Conservation (phyloP, 92 coral and sea anemone species). For the Paragorgia papillata region DNA sequence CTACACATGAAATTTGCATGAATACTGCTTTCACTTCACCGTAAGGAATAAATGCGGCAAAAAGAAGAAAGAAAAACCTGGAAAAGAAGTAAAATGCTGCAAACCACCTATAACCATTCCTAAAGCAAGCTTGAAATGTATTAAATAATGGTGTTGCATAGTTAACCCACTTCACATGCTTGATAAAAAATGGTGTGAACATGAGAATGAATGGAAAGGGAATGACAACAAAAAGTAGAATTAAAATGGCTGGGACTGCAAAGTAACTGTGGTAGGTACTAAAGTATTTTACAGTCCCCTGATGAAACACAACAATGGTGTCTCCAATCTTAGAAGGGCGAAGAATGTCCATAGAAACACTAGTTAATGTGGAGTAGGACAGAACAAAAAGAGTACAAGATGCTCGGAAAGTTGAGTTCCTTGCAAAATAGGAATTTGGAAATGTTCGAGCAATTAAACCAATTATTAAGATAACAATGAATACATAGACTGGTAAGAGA, state of each 20-base stretch:
- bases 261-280: conserved; percentile 47
- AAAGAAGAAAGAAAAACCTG: conserved; percentile 68
- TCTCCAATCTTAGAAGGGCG: conserved; percentile 63
- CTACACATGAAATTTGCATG: conserved; percentile 74
- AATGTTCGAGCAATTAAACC: conserved; percentile 56
- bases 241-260: conserved; percentile 58
- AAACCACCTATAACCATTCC: conserved; percentile 90
- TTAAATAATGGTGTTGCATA: conserved; percentile 75
- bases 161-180: conserved; percentile 64
- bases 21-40: conserved; percentile 77
- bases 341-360: conserved; percentile 79
- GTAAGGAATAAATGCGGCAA: conserved; percentile 75
- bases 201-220: conserved; percentile 65
- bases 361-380: conserved; percentile 86
- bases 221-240: conserved; percentile 59
- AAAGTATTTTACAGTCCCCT: conserved; percentile 65
- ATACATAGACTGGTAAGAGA: conserved; percentile 70
- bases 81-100: conserved; percentile 93
- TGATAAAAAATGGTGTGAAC: conserved; percentile 65
- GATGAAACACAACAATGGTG: conserved; percentile 49
- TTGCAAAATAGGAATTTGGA: conserved; percentile 77
- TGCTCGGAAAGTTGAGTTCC: conserved; percentile 79
- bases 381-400: conserved; percentile 87
- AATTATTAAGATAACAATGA: conserved; percentile 62
- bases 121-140: conserved; percentile 88